Conservation (phyloP, 37 sponge, comb jelly and placozoan genomes). For the Bolinopsis microptera region DNA sequence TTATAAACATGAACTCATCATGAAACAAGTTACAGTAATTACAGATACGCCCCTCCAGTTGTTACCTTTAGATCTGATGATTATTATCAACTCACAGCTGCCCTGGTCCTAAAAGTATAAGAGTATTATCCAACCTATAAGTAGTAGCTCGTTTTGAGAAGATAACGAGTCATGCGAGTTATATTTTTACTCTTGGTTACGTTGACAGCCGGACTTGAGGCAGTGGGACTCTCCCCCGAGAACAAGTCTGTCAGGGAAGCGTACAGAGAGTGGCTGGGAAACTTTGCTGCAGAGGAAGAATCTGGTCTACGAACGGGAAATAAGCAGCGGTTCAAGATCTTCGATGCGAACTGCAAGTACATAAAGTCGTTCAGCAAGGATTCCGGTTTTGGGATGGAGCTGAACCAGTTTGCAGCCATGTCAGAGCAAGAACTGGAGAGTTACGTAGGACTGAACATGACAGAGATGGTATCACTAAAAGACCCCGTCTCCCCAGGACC, state of each 20-base stretch:
- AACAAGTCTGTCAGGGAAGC: neutral
- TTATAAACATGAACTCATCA: neutral
- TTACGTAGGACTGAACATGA: slow-evolving; percentile 7
- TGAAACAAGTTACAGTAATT: too few species aligned
- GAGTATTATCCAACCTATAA: too few species aligned
- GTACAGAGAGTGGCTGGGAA: neutral
- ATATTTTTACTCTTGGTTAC: neutral
- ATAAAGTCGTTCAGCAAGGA: neutral
- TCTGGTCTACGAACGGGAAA: neutral
- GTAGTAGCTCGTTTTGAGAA: neutral
- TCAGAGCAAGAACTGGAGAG: slow-evolving; percentile 7
- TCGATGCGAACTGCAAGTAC: neutral
- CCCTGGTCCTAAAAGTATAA: too few species aligned
- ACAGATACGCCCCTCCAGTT: too few species aligned
- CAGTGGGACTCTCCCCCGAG: neutral
- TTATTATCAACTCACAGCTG: neutral
- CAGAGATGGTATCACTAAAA: neutral
- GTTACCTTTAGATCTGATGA: neutral
- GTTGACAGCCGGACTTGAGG: neutral
- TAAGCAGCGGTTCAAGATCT: neutral
- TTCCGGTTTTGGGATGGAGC: neutral
- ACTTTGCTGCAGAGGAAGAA: neutral
- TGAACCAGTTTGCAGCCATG: neutral
- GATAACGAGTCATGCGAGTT: neutral
- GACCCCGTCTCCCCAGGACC: neutral